A percentile compares a stretch with the other conserved stretches of the same genome.
phyloP scores from a whole-genome alignment of 1,140 invertebrate genomes.

The Anastatus disparis region DNA sequence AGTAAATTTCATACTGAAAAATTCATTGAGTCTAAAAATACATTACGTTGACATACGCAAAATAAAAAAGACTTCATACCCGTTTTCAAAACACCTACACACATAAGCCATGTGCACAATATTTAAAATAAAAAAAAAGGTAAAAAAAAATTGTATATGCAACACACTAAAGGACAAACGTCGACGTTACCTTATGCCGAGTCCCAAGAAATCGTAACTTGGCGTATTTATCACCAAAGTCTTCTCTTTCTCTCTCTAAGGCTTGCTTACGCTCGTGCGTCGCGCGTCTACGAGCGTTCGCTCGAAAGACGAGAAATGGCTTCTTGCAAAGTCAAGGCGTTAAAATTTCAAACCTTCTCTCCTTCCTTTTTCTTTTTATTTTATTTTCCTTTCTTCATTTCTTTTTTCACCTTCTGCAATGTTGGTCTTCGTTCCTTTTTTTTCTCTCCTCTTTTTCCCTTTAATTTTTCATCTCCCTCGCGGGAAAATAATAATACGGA shows the following conservation, averaged over 20 bases:
- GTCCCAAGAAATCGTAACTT: conserved; percentile 68
- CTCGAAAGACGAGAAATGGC: conserved; percentile 62
- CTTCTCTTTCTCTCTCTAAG: too few species aligned
- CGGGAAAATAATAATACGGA: conserved; percentile 52
- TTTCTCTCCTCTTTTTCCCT: conserved; percentile 21
- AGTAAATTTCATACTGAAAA: conserved; percentile 22
- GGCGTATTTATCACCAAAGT: conserved; percentile 66
- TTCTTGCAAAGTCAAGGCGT: conserved; percentile 59
- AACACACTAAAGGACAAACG: conserved; percentile 7
- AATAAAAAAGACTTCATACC: too few species aligned
- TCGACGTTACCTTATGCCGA: conserved; percentile 46
- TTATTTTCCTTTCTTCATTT: conserved; percentile 47
- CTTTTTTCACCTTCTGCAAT: not conserved
- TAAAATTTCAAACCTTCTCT: conserved; percentile 64
- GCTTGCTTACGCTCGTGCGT: too few species aligned
- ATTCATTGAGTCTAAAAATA: conserved; percentile 30
- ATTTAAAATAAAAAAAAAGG: too few species aligned
- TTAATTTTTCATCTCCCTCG: conserved; percentile 51
- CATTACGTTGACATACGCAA: conserved; percentile 15
- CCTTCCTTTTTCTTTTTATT: too few species aligned
- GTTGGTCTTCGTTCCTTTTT: conserved; percentile 20
- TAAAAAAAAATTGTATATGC: too few species aligned
- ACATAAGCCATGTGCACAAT: too few species aligned
- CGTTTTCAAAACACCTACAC: too few species aligned
- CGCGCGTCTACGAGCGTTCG: conserved; percentile 54